Evolutionary conservation across 2,113 vertebrate genomes (phyloP).

Genomic region (Archocentrus centrarchus): DNA sequence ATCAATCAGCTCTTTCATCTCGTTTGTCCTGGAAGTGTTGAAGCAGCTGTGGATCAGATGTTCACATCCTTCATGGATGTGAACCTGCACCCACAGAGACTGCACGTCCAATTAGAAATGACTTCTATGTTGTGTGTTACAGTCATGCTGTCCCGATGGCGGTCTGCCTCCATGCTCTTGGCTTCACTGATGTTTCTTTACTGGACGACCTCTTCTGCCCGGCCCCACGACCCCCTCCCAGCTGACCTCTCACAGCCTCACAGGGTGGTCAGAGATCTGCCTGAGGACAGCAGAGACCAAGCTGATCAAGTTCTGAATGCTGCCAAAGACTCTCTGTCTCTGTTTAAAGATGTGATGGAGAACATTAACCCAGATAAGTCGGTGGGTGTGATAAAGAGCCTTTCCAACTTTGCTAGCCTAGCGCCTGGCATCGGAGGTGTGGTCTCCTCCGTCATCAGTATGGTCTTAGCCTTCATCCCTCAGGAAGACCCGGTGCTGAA

Average conservation of each 20-base stretch:
- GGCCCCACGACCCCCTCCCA: not conserved
- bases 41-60: too few species aligned
- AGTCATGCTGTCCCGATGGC: not conserved
- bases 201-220: not conserved
- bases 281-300: not conserved
- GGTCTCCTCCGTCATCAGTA: not conserved
- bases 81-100: too few species aligned
- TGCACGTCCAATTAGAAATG: too few species aligned
- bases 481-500: not conserved
- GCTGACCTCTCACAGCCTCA: not conserved
- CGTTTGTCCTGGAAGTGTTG: too few species aligned
- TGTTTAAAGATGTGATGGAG: not conserved
- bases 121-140: not conserved
- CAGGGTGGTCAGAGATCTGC: not conserved
- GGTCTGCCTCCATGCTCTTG: not conserved
- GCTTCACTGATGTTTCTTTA: not conserved
- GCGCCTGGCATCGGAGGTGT: not conserved
- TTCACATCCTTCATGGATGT: too few species aligned
- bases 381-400: accelerated
- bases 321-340: not conserved
- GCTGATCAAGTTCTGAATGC: not conserved
- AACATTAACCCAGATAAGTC: accelerated
- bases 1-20: too few species aligned
- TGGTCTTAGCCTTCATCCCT: not conserved
- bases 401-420: not conserved